Evolutionary conservation across 2,888 invertebrate species (phyloP).

Genomic region (Drosophila leonis): DNA sequence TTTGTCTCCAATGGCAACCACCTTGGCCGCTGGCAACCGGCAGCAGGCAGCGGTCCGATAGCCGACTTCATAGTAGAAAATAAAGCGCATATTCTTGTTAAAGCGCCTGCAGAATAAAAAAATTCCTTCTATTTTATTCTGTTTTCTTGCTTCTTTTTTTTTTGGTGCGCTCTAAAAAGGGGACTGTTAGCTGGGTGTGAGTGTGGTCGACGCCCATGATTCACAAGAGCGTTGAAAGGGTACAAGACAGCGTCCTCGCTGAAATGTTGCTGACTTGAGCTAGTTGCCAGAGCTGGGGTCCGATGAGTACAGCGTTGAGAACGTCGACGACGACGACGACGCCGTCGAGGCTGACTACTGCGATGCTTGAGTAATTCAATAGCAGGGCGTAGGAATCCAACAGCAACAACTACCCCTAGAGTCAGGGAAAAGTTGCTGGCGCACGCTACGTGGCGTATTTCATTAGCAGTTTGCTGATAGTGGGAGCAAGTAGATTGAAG

Average conservation of each 20-base stretch:
- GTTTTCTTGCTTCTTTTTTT: constrained; percentile 49
- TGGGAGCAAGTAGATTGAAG: constrained; percentile 33
- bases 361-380: constrained; percentile 78
- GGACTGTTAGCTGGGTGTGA: constrained; percentile 3
- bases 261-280: constrained; percentile 82
- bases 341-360: constrained; percentile 37
- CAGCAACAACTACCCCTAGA: constrained; percentile 50
- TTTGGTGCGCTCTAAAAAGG: constrained; percentile 37
- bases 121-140: constrained; percentile 22
- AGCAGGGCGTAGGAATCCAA: constrained; percentile 51
- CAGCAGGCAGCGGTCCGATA: constrained; percentile 19
- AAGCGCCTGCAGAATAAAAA: constrained; percentile 67
- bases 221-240: constrained; percentile 72
- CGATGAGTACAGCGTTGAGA: constrained; percentile 17
- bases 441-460: constrained; percentile 78
- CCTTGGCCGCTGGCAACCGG: constrained; percentile 18
- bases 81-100: constrained; percentile 75
- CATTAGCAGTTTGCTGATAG: constrained; percentile 75
- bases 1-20: constrained; percentile 42
- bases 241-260: constrained; percentile 72
- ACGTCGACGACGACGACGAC: constrained; percentile 17
- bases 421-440: constrained; percentile 64
- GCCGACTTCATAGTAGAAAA: constrained; percentile 62
- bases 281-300: constrained; percentile 54
- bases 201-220: constrained; percentile 17